phyloP scores from a whole-genome alignment of 1,140 invertebrate species.

The Musca domestica region DNA sequence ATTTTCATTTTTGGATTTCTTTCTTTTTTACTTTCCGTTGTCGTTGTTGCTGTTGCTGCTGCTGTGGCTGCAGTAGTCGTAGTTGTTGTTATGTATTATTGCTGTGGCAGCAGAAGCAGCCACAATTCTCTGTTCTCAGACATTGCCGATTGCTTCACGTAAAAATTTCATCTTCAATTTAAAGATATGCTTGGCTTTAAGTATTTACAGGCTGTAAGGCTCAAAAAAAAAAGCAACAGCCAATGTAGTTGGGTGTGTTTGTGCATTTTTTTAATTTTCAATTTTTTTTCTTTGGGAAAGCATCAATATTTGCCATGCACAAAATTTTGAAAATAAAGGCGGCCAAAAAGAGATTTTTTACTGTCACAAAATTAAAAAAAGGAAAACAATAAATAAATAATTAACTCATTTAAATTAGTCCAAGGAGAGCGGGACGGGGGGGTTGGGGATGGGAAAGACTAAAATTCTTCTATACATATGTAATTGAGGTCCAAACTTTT shows the following conservation, averaged over 20 bases:
- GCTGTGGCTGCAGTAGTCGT: constrained; percentile 24
- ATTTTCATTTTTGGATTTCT: constrained; percentile 30
- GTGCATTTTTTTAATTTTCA: background rate
- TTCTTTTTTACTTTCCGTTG: constrained; percentile 22
- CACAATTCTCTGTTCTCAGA: no score
- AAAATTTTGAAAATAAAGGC: no score
- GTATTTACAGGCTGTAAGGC: background rate
- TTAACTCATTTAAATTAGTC: no score
- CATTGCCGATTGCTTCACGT: background rate
- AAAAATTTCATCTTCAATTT: constrained; percentile 19
- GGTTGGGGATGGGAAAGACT: no score
- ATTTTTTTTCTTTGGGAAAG: background rate
- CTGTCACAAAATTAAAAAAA: no score
- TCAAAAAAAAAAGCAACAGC: no score
- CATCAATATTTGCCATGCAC: background rate
- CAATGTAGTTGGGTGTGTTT: background rate
- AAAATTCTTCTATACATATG: no score
- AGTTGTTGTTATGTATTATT: background rate
- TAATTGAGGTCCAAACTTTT: no score
- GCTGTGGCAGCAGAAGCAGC: background rate
- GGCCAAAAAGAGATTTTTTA: no score
- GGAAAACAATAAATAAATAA: no score
- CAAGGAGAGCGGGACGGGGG: no score
- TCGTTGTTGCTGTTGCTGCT: background rate
- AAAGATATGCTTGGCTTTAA: background rate